Conservation (phyloP, 2,113 vertebrate species). For the Vanacampus margaritifer region DNA sequence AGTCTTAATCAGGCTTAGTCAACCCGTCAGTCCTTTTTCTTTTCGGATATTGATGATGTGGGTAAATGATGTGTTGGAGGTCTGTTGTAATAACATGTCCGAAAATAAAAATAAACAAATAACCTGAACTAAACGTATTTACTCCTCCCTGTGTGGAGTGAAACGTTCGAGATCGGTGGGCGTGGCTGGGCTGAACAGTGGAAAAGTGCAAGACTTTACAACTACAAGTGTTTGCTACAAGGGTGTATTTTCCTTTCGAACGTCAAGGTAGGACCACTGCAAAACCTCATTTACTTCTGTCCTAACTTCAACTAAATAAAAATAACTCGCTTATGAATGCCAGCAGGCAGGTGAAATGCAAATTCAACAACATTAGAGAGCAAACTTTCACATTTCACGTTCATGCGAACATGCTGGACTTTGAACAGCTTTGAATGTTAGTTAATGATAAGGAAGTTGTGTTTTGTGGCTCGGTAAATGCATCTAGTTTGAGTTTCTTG, state of each 20-base stretch:
- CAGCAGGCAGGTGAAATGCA: not conserved
- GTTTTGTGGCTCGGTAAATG: not conserved
- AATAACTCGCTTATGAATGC: not conserved
- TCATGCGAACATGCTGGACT: conserved; percentile 15
- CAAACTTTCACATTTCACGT: not conserved
- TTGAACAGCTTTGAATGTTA: conserved; percentile 12
- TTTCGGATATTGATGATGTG: too few relatives aligned
- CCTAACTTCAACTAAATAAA: not conserved
- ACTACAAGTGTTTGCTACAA: too few relatives aligned
- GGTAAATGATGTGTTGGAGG: too few relatives aligned
- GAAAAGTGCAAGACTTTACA: not conserved
- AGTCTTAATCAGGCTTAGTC: too few relatives aligned
- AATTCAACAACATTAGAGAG: too few relatives aligned
- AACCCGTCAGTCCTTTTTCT: too few relatives aligned
- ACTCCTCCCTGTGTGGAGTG: conserved; percentile 33
- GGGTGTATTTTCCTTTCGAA: conserved; percentile 28
- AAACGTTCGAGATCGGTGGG: not conserved
- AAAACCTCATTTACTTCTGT: not conserved
- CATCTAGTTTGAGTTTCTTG: not conserved
- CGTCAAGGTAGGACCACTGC: conserved; percentile 33
- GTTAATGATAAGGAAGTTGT: conserved; percentile 21
- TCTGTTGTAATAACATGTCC: too few relatives aligned
- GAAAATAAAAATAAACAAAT: too few relatives aligned
- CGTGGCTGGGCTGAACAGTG: not conserved
- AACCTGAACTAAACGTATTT: too few relatives aligned